Evolutionary conservation across 2,113 vertebrate species (phyloP), one percentile per base, ranked within the genome.

Genomic region (Sclerurus mexicanus): DNA sequence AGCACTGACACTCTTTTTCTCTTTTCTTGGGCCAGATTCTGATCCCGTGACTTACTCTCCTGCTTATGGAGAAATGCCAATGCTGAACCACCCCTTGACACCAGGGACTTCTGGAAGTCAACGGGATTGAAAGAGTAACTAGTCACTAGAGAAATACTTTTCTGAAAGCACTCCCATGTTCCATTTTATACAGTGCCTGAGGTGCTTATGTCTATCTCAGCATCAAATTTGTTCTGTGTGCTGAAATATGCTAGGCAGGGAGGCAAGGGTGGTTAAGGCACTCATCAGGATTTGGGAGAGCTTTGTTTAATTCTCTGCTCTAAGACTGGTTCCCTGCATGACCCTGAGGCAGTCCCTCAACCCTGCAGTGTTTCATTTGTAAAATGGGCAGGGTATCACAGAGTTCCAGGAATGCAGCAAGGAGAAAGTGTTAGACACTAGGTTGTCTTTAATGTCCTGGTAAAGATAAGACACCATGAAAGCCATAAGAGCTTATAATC

Each of bases 301-400:
- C 40, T 85, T 64, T 88, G 35, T 92, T 95, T 82, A 85, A 68
- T 78, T 82, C 73, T 73, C 25, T 89, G 35, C 56, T 92, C 64
- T 60, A 49, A 80, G 30, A 33, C 23, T 55, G 42, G 42, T 40
- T 88, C 52, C 68, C 60, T 78, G 44, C 7, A 25, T 91, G 87
- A 95, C 91, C 89, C 81, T 72, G 58, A 92, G 74, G 84, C 69
- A 58, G 84, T 47, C 77, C 85, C 69, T 94, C 87, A 95, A 91
- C 91, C 91, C 87, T 60, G 69, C 24, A 62, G 96, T 92, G 94
- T 97, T 95, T 95, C 95, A 94, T 95, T 94, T 97, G 80, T 58
- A 40, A 92, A 94, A 89, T 31, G 56, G 77, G 86, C 64, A 85
- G 77, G 24, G 69, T 92, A 91, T 85, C 73, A 60, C 68, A 67